Base-by-base conservation (phyloP, 2,113 vertebrate genomes). In the Mugil cephalus region DNA sequence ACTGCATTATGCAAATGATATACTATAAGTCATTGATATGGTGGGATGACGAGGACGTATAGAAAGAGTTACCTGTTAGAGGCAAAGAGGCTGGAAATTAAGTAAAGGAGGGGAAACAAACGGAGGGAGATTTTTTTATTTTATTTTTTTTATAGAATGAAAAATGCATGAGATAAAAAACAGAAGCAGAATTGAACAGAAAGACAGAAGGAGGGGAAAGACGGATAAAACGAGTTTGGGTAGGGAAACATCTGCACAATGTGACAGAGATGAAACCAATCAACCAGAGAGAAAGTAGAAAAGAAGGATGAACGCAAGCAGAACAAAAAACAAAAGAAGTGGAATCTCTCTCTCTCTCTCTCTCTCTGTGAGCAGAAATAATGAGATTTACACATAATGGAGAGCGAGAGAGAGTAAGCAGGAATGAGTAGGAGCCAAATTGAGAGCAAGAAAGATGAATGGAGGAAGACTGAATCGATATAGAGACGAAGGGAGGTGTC, bases 1-100 rank as follows among this genome's bases (percentile, higher is more conserved):
- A 15, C 40, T 1, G 56, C 77, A 56, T 85, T 90, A 86, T 85
- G 84, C 74, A 83, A 83, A 87, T 85, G 82, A 14, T 42, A 59
- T 36, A 24, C 21, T 58, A 77, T 59, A 82, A 80, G 46, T 83
- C 61, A 84, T n/a, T 59, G 74, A 69, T 82, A 76, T 42, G 43
- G 39, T 10, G 38, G 2, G 50, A 38, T 70, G 70, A 69, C 3
- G 35, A 38, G 11, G 13, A 19, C 39, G 71, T 40, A 30, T 39
- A 80, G 58, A 50, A 53, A 79, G 43, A 36, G 36, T 46, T 69
- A 30, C 40, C 21, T 7, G 38, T 60, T 21, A 43, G 13, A 55
- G 47, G 47, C 17, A 51, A 58, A 58, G 48, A 19, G 39, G 19
- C 10, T 38, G 24, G 11, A 78, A 78, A 62, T 13, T 30, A 38